Base-by-base conservation (phyloP, 2,797 vertebrate species). In the Fistularia tabacaria region DNA sequence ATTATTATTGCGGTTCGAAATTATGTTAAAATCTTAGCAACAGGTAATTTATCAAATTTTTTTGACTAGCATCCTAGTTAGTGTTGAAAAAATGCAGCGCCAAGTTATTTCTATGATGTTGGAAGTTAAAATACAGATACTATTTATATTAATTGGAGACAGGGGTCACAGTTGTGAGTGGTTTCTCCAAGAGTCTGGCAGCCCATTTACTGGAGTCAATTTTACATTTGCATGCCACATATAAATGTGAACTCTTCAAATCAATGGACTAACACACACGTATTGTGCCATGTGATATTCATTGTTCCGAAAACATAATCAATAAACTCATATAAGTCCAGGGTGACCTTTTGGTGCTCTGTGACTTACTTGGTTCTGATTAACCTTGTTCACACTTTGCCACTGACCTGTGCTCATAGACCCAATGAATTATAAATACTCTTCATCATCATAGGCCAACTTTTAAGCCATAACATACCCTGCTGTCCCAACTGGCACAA, bases 341-440 rank as follows among this genome's bases (percentile, higher is more conserved):
- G 65, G 14, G 60, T 38, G 71, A 80, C 79, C 80, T 73, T 74
- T 74, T 75, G 73, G 52, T 56, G 40, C 60, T 45, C 47, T 9
- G 6, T 83, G 85, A 86, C 83, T 84, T 67, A 49, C 60, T 79
- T 76, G 73, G 71, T 71, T 85, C 76, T 83, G 74, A 87, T 91
- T 89, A 86, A 86, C 85, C 81, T 80, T 66, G 63, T 66, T 62
- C 79, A 82, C 71, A 65, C 54, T 47, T 69, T 58, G 10, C 62
- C 62, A 59, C 67, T 85, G 85, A 86, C 81, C 85, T 81, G 74
- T 76, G 69, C 67, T 74, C 80, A 73, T 79, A 78, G 79, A 77
- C 71, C 47, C 75, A 56, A 81, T 89, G 74, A 85, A 87, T 88
- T 81, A 86, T 85, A 77, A 87, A 88, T 87, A 76, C 39, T 46